Conservation (phyloP, 2,888 invertebrate species). For the Ceraclea dissimilis region DNA sequence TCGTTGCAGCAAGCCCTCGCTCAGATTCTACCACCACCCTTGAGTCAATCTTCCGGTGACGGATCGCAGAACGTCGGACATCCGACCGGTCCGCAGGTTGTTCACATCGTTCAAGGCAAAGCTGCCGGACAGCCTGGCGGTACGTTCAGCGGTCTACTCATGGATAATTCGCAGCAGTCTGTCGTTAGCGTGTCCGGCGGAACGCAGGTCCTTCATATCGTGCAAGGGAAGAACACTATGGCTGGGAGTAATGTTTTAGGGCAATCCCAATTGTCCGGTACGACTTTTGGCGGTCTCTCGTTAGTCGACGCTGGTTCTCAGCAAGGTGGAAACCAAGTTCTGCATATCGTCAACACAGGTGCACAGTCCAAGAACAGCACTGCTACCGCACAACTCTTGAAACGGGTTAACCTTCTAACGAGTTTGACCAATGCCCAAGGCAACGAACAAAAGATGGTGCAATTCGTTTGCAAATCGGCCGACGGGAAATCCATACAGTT, state of each 20-base stretch:
- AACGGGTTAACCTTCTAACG: slow-evolving; percentile 45
- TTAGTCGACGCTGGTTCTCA: slow-evolving; percentile 42
- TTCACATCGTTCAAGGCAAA: slow-evolving; percentile 46
- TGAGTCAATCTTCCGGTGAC: slow-evolving; percentile 34
- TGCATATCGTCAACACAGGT: slow-evolving; percentile 45
- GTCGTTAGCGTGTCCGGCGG: slow-evolving; percentile 38
- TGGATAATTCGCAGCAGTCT: slow-evolving; percentile 40
- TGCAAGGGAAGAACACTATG: slow-evolving; percentile 38
- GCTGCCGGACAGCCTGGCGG: slow-evolving; percentile 29
- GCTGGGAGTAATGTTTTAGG: slow-evolving; percentile 28
- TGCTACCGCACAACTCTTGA: slow-evolving; percentile 36
- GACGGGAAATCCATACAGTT: slow-evolving; percentile 52
- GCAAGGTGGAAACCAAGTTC: slow-evolving; percentile 43
- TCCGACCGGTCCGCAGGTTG: slow-evolving; percentile 36
- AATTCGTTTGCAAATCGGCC: slow-evolving; percentile 57
- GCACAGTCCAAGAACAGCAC: slow-evolving; percentile 37
- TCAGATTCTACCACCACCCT: slow-evolving; percentile 42
- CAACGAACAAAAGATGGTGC: slow-evolving; percentile 50
- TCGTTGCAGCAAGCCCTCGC: slow-evolving; percentile 45
- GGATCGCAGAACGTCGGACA: slow-evolving; percentile 34
- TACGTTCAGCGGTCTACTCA: slow-evolving; percentile 39
- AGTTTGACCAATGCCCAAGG: slow-evolving; percentile 45
- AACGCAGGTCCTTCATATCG: slow-evolving; percentile 43
- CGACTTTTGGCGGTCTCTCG: slow-evolving; percentile 39
- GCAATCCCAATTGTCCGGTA: slow-evolving; percentile 32